phyloP scores from a whole-genome alignment of 2,888 invertebrate genomes.

The Cybosia mesomella region DNA sequence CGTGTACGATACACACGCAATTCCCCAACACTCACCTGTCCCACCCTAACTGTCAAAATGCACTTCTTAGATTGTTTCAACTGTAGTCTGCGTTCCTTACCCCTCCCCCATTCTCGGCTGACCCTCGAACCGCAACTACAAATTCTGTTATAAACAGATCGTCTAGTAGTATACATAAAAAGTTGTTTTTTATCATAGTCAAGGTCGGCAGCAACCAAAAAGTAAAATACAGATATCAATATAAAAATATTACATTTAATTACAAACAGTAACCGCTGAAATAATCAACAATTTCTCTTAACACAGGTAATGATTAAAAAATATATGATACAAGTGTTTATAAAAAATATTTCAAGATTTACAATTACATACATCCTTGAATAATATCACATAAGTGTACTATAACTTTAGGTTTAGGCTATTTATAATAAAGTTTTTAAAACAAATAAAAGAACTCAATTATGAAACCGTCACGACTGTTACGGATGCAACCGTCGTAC shows the following conservation, averaged over 20 bases:
- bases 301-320: conserved; percentile 21
- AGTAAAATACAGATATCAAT: conserved; percentile 14
- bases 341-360: neutral
- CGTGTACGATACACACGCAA: too few relatives aligned
- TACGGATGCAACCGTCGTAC: neutral
- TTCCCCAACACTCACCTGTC: too few relatives aligned
- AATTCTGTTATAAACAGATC: neutral
- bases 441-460: neutral
- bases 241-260: conserved; percentile 28
- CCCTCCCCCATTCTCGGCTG: too few relatives aligned
- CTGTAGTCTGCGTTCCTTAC: too few relatives aligned
- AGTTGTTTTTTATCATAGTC: neutral
- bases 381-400: conserved; percentile 6
- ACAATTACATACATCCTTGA: conserved; percentile 25
- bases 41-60: too few relatives aligned
- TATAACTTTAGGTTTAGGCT: neutral
- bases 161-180: neutral
- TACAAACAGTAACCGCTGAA: conserved; percentile 29
- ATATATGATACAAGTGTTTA: conserved; percentile 15
- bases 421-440: neutral
- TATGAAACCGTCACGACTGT: neutral
- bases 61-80: too few relatives aligned
- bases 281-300: conserved; percentile 31
- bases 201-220: neutral
- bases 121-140: neutral